Evolutionary conservation across 2,113 vertebrate species (phyloP).

Genomic region (Chloebia gouldiae): DNA sequence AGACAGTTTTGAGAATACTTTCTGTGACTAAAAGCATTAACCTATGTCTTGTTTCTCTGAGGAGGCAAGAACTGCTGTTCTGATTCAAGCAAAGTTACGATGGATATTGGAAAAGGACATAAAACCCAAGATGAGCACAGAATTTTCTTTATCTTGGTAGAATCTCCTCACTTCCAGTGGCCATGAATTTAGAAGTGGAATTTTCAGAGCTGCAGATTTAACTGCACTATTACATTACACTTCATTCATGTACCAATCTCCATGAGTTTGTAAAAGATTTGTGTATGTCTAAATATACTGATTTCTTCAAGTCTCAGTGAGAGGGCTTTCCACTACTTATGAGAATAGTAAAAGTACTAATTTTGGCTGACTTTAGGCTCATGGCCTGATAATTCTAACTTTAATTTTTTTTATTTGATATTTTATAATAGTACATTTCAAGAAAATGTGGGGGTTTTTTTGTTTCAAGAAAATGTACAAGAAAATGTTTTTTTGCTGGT

Average conservation of each 20-base stretch:
- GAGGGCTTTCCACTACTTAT: neutral
- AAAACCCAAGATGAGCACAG: neutral
- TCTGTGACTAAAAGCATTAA: neutral
- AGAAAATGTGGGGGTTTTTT: too few species aligned
- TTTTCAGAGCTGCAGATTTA: neutral
- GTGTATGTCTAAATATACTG: neutral
- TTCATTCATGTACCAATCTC: neutral
- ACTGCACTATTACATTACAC: neutral
- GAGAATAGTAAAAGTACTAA: neutral
- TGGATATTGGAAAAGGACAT: neutral
- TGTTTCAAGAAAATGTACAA: neutral
- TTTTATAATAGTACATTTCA: neutral
- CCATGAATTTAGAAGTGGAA: neutral
- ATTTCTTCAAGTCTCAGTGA: neutral
- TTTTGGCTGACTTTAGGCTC: neutral
- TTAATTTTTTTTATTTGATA: neutral
- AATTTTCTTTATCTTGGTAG: neutral
- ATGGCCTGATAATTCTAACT: neutral
- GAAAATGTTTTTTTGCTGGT: neutral
- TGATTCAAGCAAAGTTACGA: neutral
- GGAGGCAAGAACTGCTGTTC: neutral
- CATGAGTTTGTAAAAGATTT: neutral
- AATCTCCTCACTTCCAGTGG: neutral
- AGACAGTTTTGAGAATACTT: neutral
- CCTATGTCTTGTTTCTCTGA: neutral